Percentiles rank a stretch among this genome's conserved stretches.
Conservation (phyloP, 1,140 invertebrate genomes). For the Caenorhabditis briggsae region DNA sequence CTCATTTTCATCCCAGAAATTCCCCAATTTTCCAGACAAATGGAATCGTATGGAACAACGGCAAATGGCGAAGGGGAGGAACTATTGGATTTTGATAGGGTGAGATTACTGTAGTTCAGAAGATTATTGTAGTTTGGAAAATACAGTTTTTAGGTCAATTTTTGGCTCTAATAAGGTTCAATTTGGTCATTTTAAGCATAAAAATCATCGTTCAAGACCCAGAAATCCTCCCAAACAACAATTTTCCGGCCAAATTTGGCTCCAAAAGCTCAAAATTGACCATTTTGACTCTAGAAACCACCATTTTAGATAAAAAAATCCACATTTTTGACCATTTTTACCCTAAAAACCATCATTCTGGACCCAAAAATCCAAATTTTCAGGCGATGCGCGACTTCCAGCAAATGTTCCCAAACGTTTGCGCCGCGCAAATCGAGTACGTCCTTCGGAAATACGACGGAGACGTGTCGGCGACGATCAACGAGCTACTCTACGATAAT, state of each 20-base stretch:
- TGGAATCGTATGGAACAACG: too few relatives aligned
- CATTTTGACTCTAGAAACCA: too few relatives aligned
- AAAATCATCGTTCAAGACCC: too few relatives aligned
- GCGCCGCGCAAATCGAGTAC: constrained; percentile 52
- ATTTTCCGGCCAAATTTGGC: too few relatives aligned
- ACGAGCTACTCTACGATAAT: constrained; percentile 55
- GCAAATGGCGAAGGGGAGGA: not conserved
- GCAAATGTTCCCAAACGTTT: constrained; percentile 56
- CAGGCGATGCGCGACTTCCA: constrained; percentile 63
- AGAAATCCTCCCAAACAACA: too few relatives aligned
- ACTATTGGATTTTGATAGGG: constrained; percentile 36
- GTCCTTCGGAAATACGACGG: constrained; percentile 63
- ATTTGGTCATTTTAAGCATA: too few relatives aligned
- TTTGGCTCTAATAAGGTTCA: too few relatives aligned
- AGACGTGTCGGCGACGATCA: constrained; percentile 61
- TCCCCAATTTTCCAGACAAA: not conserved
- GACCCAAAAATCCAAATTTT: not conserved
- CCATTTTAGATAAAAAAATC: too few relatives aligned
- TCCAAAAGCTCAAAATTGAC: too few relatives aligned
- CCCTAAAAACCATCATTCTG: not conserved
- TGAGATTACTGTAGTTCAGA: not conserved
- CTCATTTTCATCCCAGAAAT: too few relatives aligned
- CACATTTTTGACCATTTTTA: too few relatives aligned
- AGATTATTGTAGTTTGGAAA: not conserved
- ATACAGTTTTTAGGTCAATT: too few relatives aligned